A percentile compares a stretch with the other conserved stretches of the same genome.
phyloP scores from a whole-genome alignment of 2,113 vertebrate species.

The Plecotus auritus region DNA sequence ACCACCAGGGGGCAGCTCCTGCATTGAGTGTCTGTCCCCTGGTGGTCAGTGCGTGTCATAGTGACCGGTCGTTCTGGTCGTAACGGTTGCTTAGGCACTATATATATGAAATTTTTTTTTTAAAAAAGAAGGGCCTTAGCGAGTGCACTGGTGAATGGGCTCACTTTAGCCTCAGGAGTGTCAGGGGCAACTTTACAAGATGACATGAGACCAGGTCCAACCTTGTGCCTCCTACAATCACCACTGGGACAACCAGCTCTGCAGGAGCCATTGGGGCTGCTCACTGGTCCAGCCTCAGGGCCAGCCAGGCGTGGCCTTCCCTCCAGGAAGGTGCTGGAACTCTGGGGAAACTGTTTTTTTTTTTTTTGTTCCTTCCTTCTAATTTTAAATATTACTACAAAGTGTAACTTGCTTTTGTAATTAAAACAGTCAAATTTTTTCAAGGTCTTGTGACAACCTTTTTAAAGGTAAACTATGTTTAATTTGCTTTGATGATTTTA shows the following conservation, averaged over 20 bases:
- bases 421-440: neutral
- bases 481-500: neutral
- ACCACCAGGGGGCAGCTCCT: no score
- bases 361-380: neutral
- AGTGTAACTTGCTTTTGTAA: neutral
- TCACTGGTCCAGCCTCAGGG: rapidly evolving
- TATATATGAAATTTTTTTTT: no score
- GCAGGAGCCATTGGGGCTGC: rapidly evolving
- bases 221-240: rapidly evolving
- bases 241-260: rapidly evolving
- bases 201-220: rapidly evolving
- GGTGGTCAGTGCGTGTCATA: no score
- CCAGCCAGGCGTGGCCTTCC: neutral
- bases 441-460: neutral
- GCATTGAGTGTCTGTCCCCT: no score
- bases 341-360: neutral
- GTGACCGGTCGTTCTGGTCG: no score
- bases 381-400: neutral
- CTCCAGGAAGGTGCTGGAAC: neutral
- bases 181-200: neutral
- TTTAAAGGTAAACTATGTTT: neutral
- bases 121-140: neutral
- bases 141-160: rapidly evolving
- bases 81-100: no score
- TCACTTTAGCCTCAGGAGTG: neutral